These are phyloP conservation scores for Nanger granti DNA, from an alignment of 2,113 vertebrate genomes.

Conservation along the genomic window DNA sequence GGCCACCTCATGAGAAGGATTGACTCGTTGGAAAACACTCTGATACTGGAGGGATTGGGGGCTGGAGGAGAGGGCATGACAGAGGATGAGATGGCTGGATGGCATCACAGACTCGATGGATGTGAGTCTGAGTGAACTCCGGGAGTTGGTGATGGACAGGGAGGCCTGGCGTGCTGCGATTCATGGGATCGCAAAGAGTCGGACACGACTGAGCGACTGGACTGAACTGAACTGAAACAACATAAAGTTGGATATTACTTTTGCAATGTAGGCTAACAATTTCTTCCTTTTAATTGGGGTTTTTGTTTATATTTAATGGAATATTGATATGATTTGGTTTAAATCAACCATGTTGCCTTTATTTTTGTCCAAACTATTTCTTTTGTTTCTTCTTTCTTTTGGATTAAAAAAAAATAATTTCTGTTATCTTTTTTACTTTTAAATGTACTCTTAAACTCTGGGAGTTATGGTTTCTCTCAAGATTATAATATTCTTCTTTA, in stretches of 20 bases:
- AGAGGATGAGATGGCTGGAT: too few species aligned
- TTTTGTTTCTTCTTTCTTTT: neutral
- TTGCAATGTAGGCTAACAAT: neutral
- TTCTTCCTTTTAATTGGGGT: neutral
- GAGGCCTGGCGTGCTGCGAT: too few species aligned
- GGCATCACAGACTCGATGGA: too few species aligned
- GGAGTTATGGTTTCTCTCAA: neutral
- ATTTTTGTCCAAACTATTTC: neutral
- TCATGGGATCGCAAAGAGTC: too few species aligned
- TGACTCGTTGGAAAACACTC: too few species aligned
- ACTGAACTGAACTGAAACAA: neutral
- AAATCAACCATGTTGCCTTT: neutral
- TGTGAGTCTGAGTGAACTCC: too few species aligned
- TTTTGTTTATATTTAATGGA: neutral
- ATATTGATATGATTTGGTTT: neutral
- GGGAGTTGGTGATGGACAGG: too few species aligned
- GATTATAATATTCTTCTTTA: neutral
- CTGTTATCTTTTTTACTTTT: neutral
- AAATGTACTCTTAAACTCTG: neutral
- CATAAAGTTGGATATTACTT: neutral
- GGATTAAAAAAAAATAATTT: neutral
- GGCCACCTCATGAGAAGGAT: too few species aligned
- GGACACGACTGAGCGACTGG: too few species aligned
- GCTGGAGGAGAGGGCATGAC: too few species aligned
- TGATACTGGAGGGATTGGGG: too few species aligned